Base-by-base conservation (phyloP, 2,113 vertebrate genomes). In the Heterochromis multidens region DNA sequence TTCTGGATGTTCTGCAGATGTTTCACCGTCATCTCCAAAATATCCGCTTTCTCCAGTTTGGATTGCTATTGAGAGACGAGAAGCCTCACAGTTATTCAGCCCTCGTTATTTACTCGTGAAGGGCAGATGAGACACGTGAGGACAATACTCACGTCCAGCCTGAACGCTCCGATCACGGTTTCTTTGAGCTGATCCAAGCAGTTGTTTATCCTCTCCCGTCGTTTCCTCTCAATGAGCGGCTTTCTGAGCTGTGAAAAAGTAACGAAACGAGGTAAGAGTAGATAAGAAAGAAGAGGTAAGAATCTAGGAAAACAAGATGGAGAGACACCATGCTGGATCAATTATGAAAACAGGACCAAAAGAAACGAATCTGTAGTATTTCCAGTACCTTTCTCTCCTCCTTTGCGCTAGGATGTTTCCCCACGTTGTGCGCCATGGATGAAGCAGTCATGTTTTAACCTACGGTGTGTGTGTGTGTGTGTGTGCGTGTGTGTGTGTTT, bases 1-100 rank as follows among this genome's bases (percentile, higher is more conserved):
- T 87, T 96, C 92, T 98, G 97, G 90, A 98, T 97, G 89, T 97
- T 97, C 91, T 97, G 97, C 61, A 98, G 96, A 86, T 98, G 97
- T 89, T 97, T 97, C 80, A 98, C 97, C 0, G 97, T 98, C 97
- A 98, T 98, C 89, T 98, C 97, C 1, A 98, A 96, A 80, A 98
- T 98, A 81, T 98, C 97, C 2, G 97, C 97, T 76, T 98, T 98
- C 83, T 98, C 97, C 49, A 98, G 93, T 77, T 98, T 98, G 70
- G 97, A 97, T 93, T 98, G 97, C 97, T 98, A 93, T 86, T 2
- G 83, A 62, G 79, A 92, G 72, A 82, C 9, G 65, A 23, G 46
- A 25, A 14, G 2, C 2, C 12, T 35, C 86, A 19, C 78, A 11
- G 77, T 86, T 37, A 43, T 3, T 12, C 29, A 21, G 25, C 14